Evolutionary conservation across 2,113 vertebrate species (phyloP).

Genomic region (Neomonachus schauinslandi): DNA sequence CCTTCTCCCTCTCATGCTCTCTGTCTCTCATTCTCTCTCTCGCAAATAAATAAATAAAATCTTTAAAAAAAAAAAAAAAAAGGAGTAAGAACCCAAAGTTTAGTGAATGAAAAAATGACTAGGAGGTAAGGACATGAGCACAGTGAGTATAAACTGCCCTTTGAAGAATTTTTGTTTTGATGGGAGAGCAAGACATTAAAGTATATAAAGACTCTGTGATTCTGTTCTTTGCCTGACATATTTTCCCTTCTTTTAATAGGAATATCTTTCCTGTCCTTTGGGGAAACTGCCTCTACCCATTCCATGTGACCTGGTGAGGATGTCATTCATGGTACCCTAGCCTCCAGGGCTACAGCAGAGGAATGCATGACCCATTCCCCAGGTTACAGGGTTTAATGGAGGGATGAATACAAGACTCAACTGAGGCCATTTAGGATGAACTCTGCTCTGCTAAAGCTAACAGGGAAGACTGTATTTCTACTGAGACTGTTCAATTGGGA

Average conservation of each 20-base stretch:
- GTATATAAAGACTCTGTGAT: background rate
- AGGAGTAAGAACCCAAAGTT: background rate
- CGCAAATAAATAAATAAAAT: no score
- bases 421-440: background rate
- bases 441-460: background rate
- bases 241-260: background rate
- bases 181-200: background rate
- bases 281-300: background rate
- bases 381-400: background rate
- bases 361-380: background rate
- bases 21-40: no score
- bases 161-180: conserved; percentile 25
- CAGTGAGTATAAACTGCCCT: background rate
- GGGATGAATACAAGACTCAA: background rate
- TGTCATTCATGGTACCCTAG: background rate
- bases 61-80: no score
- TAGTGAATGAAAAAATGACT: background rate
- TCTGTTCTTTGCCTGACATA: background rate
- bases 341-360: background rate
- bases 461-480: conserved; percentile 40
- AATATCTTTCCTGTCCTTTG: background rate
- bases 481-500: background rate
- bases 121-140: background rate
- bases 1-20: no score
- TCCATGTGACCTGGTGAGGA: background rate